Base-by-base conservation (phyloP, 2,888 invertebrate genomes). In the Tetanocera ferruginea region DNA sequence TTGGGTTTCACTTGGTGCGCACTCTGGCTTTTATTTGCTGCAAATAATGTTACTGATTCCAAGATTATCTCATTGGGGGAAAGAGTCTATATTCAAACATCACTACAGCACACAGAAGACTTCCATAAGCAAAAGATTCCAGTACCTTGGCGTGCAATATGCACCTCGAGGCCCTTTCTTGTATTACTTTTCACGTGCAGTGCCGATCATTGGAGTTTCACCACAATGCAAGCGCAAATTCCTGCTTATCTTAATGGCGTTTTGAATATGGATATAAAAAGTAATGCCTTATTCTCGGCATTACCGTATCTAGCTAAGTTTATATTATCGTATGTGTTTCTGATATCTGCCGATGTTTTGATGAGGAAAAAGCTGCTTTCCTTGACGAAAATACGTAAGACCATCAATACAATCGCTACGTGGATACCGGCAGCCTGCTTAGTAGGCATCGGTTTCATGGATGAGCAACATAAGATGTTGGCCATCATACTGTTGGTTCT, bases 121-220 rank as follows among this genome's bases (percentile, higher is more conserved):
- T 79, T 55, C 31, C 81, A 0, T 52, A 91, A 83, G 8, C 80
- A 83, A 3, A 77, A 73, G 19, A 90, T 91, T 77, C 84, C 86
- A 80, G 92, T 92, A 0, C 95, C 95, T 0, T 95, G 94, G 94
- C 87, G 83, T 60, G 89, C 90, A 43, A 94, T 95, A n/a, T 87
- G 92, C 11, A 93, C 92, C 0, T 94, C 94, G 0, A 83, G 92
- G 0, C 94, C 94, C 0, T 92, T 94, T 86, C 92, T 92, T 91
- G 87, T 88, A 0, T 76, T 88, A 17, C 85, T 92, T 3, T 87
- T 93, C 0, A 92, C 92, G 0, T 93, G 94, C 84, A 91, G 92
- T 77, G 92, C 93, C 0, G 92, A 93, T 82, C 93, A 92, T 82
- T 94, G 94, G 93, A 94, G 94, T 2, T 93, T 92, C 86, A 93